phyloP scores from a whole-genome alignment of 2,113 vertebrate genomes.

The Nerophis ophidion region DNA sequence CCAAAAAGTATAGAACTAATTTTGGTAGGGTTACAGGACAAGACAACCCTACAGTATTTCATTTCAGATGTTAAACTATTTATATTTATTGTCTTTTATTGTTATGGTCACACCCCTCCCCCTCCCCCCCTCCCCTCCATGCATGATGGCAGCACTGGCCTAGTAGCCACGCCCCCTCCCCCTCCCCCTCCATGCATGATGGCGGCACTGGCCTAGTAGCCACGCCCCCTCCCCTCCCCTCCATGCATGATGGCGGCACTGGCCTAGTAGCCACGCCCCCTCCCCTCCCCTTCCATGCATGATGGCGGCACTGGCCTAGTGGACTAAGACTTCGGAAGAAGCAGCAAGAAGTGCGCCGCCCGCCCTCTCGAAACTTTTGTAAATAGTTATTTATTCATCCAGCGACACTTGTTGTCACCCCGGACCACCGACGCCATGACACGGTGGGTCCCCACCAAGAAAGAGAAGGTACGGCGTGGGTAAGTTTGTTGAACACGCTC shows the following conservation, averaged over 20 bases:
- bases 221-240: no score
- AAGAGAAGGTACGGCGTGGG: conserved; percentile 92
- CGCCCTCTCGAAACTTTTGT: conserved; percentile 39
- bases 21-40: no score
- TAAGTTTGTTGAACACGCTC: conserved; percentile 54
- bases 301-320: conserved; percentile 76
- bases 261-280: no score
- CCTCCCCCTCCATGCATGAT: conserved; percentile 62
- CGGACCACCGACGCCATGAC: conserved; percentile 71
- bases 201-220: no score
- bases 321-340: conserved; percentile 51
- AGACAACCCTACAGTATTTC: no score
- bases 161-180: no score
- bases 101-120: no score
- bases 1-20: no score
- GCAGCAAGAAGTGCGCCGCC: conserved; percentile 49
- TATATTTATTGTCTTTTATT: no score
- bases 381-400: conserved; percentile 65
- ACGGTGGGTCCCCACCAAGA: conserved; percentile 90
- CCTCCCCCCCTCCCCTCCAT: no score
- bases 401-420: neutral
- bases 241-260: no score
- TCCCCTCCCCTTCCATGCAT: conserved; percentile 54
- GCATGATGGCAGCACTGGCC: no score
- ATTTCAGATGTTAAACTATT: neutral